phyloP scores from a whole-genome alignment of 2,888 invertebrate species.

The Chaetoderma sp. region DNA sequence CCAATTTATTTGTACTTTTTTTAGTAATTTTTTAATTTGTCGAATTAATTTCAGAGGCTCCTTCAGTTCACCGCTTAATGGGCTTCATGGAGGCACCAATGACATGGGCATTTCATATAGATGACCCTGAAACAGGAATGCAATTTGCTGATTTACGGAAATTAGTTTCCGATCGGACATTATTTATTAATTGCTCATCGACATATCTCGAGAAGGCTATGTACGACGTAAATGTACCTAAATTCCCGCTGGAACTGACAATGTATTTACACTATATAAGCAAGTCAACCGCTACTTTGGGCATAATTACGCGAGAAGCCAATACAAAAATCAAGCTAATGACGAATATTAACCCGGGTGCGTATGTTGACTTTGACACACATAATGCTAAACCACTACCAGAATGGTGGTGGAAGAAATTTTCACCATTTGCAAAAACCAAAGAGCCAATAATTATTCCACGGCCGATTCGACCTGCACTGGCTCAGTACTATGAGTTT shows the following conservation, averaged over 20 bases:
- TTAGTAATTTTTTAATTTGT: no score
- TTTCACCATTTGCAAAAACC: conserved; percentile 34
- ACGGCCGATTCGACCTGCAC: conserved; percentile 39
- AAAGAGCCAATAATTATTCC: conserved; percentile 42
- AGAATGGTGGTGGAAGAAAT: conserved; percentile 60
- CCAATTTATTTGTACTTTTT: no score
- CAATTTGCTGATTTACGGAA: no score
- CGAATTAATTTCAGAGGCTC: no score
- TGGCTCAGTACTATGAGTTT: conserved; percentile 22
- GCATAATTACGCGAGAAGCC: background rate
- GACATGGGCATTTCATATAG: no score
- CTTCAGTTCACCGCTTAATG: no score
- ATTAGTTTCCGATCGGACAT: no score
- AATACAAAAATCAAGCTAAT: conserved; percentile 14
- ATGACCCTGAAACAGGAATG: no score
- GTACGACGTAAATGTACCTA: conserved; percentile 9
- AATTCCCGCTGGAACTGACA: conserved; percentile 15
- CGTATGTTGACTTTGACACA: conserved; percentile 49
- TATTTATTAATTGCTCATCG: no score
- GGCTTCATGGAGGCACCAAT: no score
- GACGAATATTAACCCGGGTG: conserved; percentile 50
- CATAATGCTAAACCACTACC: conserved; percentile 53
- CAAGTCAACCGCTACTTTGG: conserved; percentile 29
- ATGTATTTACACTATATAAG: conserved; percentile 35
- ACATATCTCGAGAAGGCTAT: no score